Evolutionary conservation across 2,888 invertebrate genomes (phyloP), one percentile per base, ranked within the genome.

Genomic region (Nesidiocoris tenuis): DNA sequence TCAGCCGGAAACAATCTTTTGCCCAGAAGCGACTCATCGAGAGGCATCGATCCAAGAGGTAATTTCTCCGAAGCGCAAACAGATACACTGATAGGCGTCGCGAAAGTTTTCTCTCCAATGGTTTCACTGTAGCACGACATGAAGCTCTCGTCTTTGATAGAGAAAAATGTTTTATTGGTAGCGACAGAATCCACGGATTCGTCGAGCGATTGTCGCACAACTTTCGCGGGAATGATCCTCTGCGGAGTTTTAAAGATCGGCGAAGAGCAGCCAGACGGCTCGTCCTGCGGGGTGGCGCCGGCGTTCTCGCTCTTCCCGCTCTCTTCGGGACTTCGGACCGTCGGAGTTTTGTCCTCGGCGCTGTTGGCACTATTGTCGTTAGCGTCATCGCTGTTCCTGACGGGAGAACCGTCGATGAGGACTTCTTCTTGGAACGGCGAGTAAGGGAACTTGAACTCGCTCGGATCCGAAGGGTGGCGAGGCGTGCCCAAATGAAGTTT

Each of bases 401-500:
- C 19, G 2, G 64, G n/a, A 21, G 18, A 16, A 22, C 64, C n/a
- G 19, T 22, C 21, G n/a, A 63, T 5, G 21, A 39, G 3, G 39
- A 17, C 19, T 17, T 17, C 17, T 16, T 54, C 67, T 12, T 18
- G 1, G 9, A 67, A 19, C 2, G 74, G 74, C 19, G 74, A 74
- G 24, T 74, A 74, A 5, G 74, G 74, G 18, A 74, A 74, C 22
- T 24, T 17, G n/a, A 70, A 18, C 22, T 18, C 21, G 7, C 18
- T 3, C 19, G 22, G 55, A 56, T 1, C 56, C 1, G 21, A n/a
- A 18, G 18, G 17, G 19, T 18, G 12, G 9, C 18, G 22, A 21
- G 67, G 55, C 5, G 67, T 67, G 22, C 55, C 67, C 19, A 65
- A 65, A 56, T 19, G 19, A 18, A 67, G 55, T 19, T 25, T 21